Percentiles rank a stretch among this genome's conserved stretches.
phyloP scores from a whole-genome alignment of 23 tunicate species.

The Halocynthia roretzi region DNA sequence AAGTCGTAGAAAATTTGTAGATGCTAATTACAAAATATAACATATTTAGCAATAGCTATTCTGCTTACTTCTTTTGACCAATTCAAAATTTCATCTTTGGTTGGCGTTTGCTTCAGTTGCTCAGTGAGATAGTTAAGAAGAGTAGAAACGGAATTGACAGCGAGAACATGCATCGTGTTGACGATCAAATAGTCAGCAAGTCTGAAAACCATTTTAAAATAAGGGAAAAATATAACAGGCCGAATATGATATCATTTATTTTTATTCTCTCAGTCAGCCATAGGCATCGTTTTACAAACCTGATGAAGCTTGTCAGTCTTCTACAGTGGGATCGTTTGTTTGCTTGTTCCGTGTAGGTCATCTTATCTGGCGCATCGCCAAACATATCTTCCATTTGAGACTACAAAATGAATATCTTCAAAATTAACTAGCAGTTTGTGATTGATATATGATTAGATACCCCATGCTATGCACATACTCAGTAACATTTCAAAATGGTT shows the following conservation, averaged over 20 bases:
- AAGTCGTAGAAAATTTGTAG: neutral
- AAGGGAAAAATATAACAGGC: neutral
- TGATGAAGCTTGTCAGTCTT: slow-evolving; percentile 82
- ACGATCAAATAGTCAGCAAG: slow-evolving; percentile 85
- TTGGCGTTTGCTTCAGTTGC: slow-evolving; percentile 75
- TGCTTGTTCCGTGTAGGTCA: slow-evolving; percentile 99
- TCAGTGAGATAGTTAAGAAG: slow-evolving; percentile 67
- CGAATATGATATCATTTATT: neutral
- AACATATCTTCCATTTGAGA: slow-evolving; percentile 84
- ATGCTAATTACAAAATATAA: neutral
- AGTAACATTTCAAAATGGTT: neutral
- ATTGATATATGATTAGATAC: neutral
- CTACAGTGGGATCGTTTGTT: slow-evolving; percentile 92
- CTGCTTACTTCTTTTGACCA: slow-evolving; percentile 48
- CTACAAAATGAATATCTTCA: slow-evolving; percentile 12
- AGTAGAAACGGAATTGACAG: slow-evolving; percentile 84
- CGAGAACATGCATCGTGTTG: slow-evolving; percentile 94
- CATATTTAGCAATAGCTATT: neutral
- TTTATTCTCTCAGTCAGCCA: neutral
- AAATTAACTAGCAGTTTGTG: neutral
- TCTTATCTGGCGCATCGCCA: slow-evolving; percentile 98
- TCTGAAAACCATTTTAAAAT: slow-evolving; percentile 17
- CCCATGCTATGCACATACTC: no score
- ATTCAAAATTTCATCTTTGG: slow-evolving; percentile 46
- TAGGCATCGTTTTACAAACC: slow-evolving; percentile 16